phyloP scores from a whole-genome alignment of 2,888 invertebrate genomes.

The Calephelis perditalis region DNA sequence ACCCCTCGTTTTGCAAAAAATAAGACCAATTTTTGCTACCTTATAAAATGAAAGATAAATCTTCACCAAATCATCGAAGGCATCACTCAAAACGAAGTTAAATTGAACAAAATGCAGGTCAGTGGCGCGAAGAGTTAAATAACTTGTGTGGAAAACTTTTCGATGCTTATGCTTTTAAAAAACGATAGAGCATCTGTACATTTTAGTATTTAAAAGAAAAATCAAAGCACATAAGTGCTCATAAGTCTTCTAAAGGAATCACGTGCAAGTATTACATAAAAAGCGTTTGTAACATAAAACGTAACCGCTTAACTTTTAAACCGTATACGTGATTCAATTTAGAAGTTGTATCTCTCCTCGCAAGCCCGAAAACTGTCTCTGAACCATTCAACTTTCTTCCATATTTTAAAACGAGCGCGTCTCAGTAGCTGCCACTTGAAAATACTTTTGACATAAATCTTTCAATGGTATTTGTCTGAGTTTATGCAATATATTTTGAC shows the following conservation, averaged over 20 bases:
- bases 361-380: conserved; percentile 61
- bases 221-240: conserved; percentile 3
- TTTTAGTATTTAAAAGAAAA: background rate
- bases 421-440: conserved; percentile 37
- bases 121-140: too few species aligned
- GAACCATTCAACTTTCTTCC: conserved; percentile 60
- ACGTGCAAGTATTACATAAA: conserved; percentile 64
- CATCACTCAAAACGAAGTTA: too few species aligned
- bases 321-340: conserved; percentile 77
- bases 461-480: conserved; percentile 28
- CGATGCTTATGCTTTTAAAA: too few species aligned
- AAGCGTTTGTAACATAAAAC: conserved; percentile 64
- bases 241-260: conserved; percentile 43
- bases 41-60: too few species aligned
- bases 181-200: too few species aligned
- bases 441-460: conserved; percentile 37
- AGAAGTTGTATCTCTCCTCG: conserved; percentile 61
- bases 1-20: too few species aligned
- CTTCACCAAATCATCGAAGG: too few species aligned
- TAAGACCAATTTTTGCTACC: too few species aligned
- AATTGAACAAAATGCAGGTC: too few species aligned
- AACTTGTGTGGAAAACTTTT: too few species aligned
- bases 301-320: conserved; percentile 76
- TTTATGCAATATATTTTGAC: conserved; percentile 18
- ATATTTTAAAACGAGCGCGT: conserved; percentile 53